phyloP scores from a whole-genome alignment of 1,140 invertebrate genomes.

The Microvelia longipes region DNA sequence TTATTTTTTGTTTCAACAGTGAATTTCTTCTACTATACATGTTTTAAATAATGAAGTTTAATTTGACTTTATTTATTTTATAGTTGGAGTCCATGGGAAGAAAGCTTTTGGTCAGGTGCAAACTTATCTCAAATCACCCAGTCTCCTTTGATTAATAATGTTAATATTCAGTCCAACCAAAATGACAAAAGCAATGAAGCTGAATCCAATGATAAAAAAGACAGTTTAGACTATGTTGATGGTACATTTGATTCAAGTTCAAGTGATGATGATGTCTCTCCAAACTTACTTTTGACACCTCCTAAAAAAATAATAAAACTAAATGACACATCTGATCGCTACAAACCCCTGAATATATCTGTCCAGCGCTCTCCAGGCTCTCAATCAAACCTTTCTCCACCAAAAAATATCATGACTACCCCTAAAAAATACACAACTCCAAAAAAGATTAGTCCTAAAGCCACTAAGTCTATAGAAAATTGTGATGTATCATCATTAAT shows the following conservation, averaged over 20 bases:
- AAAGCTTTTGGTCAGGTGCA: not conserved
- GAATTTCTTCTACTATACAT: too few relatives aligned
- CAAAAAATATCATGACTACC: not conserved
- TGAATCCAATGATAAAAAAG: too few relatives aligned
- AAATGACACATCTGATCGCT: constrained; percentile 3
- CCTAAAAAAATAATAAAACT: constrained; percentile 5
- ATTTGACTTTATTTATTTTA: too few relatives aligned
- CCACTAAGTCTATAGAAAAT: not conserved
- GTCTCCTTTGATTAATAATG: too few relatives aligned
- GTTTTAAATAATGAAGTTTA: too few relatives aligned
- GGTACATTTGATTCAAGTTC: not conserved
- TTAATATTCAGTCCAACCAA: too few relatives aligned
- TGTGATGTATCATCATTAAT: not conserved
- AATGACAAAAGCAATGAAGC: too few relatives aligned
- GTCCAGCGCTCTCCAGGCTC: constrained; percentile 11
- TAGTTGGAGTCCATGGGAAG: constrained; percentile 1
- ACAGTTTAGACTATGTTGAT: not conserved
- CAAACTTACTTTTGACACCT: not conserved
- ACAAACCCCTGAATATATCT: constrained; percentile 12
- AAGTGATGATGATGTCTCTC: not conserved
- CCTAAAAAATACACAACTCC: not conserved
- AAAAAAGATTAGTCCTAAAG: not conserved
- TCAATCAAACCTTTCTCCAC: not conserved
- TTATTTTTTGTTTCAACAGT: too few relatives aligned
- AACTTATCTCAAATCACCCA: not conserved